Base-by-base conservation (phyloP, 1,140 invertebrate species). In the Ceratoteleas bidentatus region DNA sequence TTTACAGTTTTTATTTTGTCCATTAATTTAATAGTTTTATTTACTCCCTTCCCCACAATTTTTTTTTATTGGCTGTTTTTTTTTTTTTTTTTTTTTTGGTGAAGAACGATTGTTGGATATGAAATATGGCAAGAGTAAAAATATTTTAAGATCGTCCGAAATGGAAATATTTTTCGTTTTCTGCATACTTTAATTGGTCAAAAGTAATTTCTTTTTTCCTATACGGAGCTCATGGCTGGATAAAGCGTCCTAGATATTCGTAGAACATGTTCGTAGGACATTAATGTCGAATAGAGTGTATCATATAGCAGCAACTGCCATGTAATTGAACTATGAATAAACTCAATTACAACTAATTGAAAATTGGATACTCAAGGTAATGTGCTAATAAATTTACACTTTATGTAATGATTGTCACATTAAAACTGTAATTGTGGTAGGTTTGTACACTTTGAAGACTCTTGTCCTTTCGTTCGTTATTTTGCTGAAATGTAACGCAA, bases 281-380 rank as follows among this genome's bases (percentile, higher is more conserved):
- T 72, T 74, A 57, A 75, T 66, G 61, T 65, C 45, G 36, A 75
- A 75, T 65, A 56, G 70, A 60, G 61, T 64, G 56, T 53, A 66
- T 58, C 53, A 47, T 66, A 38, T 66, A 76, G 56, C 38, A 54
- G 36, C 57, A 40, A 56, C 53, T 61, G 58, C 72, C 36, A 61
- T 61, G 64, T 76, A 76, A 76, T 76, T 61, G 64, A 65, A 76
- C 64, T 68, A 61, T 68, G 62, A 76, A 70, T 58, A 70, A 78
- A 70, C 60, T 78, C 60, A 70, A 70, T 78, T 78, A 65, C 14
- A 70, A 65, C 56, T 78, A 78, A 68, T 65, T 62, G 64, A 68
- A 76, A 62, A 76, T 57, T 56, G 38, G 34, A 68, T 62, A 68
- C 40, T 69, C 32, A 16, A 56, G 38, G 10, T 61, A 61, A 68